phyloP scores from a whole-genome alignment of 2,113 vertebrate species.

The Ceyx melanurus region DNA sequence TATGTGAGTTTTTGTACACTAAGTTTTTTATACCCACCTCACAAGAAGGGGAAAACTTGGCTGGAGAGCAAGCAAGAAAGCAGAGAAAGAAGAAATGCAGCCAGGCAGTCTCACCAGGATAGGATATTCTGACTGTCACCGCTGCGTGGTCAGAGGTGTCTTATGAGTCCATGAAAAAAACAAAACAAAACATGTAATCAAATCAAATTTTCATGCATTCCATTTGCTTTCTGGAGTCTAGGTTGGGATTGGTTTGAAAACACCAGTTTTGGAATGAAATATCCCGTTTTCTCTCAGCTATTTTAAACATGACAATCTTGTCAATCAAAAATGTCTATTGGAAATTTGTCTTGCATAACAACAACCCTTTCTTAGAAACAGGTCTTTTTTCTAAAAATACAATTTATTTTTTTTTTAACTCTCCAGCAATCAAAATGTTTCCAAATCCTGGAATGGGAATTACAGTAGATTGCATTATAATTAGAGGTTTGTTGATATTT shows the following conservation, averaged over 20 bases:
- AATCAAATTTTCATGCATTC: not conserved
- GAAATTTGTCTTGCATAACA: not conserved
- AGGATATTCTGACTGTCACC: accelerated
- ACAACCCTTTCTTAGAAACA: not conserved
- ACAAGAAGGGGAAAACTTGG: constrained; percentile 7
- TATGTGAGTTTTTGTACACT: constrained; percentile 4
- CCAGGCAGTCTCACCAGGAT: not conserved
- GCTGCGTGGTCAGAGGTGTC: accelerated
- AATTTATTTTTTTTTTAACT: not conserved
- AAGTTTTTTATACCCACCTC: constrained; percentile 30
- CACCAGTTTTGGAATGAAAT: not conserved
- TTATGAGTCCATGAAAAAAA: not conserved
- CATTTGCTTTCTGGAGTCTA: not conserved
- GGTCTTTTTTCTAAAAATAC: not conserved
- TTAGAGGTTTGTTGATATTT: not conserved
- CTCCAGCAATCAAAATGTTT: not conserved
- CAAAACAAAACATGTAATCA: not conserved
- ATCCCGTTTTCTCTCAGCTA: not conserved
- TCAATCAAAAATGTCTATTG: not conserved
- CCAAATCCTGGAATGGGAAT: not conserved
- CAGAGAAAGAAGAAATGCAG: constrained; percentile 19
- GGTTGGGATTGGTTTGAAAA: not conserved
- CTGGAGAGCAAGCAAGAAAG: constrained; percentile 9
- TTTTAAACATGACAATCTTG: not conserved
- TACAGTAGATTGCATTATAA: not conserved